Percentiles rank a stretch among this genome's conserved stretches.
Conservation (phyloP, 2,888 invertebrate species). For the Tyria jacobaeae region DNA sequence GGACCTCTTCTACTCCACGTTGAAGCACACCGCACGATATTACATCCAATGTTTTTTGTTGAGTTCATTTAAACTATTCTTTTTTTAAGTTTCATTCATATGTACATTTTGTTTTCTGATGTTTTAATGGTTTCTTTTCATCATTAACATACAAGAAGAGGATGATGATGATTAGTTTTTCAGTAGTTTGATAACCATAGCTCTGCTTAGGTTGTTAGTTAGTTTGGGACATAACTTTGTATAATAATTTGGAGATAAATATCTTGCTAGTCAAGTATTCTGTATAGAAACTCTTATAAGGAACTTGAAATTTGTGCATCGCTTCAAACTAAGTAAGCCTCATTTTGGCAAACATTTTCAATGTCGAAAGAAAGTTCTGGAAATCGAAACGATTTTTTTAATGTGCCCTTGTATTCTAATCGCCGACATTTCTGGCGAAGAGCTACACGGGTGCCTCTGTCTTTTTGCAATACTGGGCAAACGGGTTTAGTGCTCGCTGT, state of each 20-base stretch:
- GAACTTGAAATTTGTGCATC: not conserved
- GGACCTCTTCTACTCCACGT: too few species aligned
- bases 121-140: not conserved
- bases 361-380: conserved; percentile 18
- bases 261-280: not conserved
- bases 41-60: too few species aligned
- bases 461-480: conserved; percentile 59
- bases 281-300: not conserved
- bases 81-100: too few species aligned
- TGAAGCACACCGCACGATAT: too few species aligned
- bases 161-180: too few species aligned
- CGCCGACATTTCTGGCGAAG: conserved; percentile 46
- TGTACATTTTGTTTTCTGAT: not conserved
- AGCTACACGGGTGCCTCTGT: conserved; percentile 49
- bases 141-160: too few species aligned
- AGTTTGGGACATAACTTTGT: too few species aligned
- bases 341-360: not conserved
- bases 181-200: too few species aligned
- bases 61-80: too few species aligned
- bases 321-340: not conserved
- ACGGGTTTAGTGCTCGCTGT: conserved; percentile 69
- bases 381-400: conserved; percentile 28
- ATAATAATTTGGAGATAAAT: not conserved
- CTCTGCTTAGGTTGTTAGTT: too few species aligned
- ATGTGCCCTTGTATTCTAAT: conserved; percentile 49